Evolutionary conservation across 2,888 invertebrate genomes (phyloP).

Genomic region (Pristionchus mayeri): DNA sequence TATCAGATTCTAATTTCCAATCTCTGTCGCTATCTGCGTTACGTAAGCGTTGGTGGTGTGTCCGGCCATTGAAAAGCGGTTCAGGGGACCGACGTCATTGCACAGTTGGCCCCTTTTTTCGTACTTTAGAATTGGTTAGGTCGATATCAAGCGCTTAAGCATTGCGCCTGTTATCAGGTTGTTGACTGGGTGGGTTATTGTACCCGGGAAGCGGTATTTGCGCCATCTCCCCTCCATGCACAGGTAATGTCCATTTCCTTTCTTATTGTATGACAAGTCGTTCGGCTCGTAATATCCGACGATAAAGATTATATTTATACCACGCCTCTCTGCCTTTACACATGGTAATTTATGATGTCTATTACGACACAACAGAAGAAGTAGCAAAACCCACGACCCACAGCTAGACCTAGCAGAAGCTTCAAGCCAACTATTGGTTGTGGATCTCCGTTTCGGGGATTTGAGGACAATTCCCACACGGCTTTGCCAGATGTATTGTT

Average conservation of each 20-base stretch:
- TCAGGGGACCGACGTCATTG: too few relatives aligned
- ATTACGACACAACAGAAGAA: neutral
- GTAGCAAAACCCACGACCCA: too few relatives aligned
- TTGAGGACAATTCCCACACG: neutral
- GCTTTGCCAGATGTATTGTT: neutral
- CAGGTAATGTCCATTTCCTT: constrained; percentile 25
- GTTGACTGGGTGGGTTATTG: too few relatives aligned
- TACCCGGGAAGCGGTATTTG: too few relatives aligned
- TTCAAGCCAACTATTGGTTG: constrained; percentile 13
- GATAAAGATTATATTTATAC: constrained; percentile 1
- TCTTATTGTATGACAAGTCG: neutral
- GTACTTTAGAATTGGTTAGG: too few relatives aligned
- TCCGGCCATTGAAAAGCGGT: too few relatives aligned
- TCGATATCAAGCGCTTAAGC: too few relatives aligned
- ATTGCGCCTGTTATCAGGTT: too few relatives aligned
- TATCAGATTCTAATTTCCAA: too few relatives aligned
- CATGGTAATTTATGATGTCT: neutral
- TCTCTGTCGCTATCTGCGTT: too few relatives aligned
- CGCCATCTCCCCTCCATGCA: neutral
- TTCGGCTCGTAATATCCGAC: neutral
- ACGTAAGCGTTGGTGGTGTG: too few relatives aligned
- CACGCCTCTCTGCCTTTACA: neutral
- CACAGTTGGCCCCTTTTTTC: too few relatives aligned
- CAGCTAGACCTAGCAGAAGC: neutral
- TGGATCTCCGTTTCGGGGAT: neutral